Evolutionary conservation across 1,140 invertebrate genomes (phyloP), one percentile per base, ranked within the genome.

Genomic region (Teleopsis dalmanni): DNA sequence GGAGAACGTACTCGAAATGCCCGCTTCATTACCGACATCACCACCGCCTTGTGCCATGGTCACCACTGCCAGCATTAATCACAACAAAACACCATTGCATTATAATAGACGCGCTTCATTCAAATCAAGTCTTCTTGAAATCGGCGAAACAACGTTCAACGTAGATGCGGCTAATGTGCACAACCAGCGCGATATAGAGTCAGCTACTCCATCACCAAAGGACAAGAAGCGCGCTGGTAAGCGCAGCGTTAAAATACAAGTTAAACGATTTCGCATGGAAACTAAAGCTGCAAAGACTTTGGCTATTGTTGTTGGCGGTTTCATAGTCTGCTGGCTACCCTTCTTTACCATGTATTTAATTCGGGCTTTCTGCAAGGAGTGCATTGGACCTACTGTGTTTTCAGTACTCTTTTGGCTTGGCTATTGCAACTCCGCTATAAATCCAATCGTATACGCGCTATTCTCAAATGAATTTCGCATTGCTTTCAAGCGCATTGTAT

Each of bases 391-490:
- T 1, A 75, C 82, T 9, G 73, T 91, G 7, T 91, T 91, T 79
- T 81, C 80, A 36, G 80, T 88, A 51, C 73, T 94, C 42, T 92
- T 88, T 1, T 96, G 92, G 92, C 75, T 95, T 37, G 92, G 85
- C 7, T 95, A 93, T 82, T 83, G 92, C 53, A 96, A 95, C 71
- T 93, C 90, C 2, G 85, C 85, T 0, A 87, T 90, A 41, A 91
- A 91, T 70, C 87, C 87, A 0, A 85, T 89, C 62, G 89, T 91
- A 57, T 91, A 91, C 57, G 88, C 89, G 2, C 88, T 90, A 58
- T 88, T 88, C 68, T 90, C 86, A 47, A 80, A 82, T 1, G 86
- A 90, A 62, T 91, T 91, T 65, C 81, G 87, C 57, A 75, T 84
- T 47, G 89, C 88, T 0, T 90, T 93, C 58, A 88, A 85, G 83